These are phyloP conservation scores for Pristis pectinata DNA, from an alignment of 2,797 vertebrate species.

Conservation along the genomic window DNA sequence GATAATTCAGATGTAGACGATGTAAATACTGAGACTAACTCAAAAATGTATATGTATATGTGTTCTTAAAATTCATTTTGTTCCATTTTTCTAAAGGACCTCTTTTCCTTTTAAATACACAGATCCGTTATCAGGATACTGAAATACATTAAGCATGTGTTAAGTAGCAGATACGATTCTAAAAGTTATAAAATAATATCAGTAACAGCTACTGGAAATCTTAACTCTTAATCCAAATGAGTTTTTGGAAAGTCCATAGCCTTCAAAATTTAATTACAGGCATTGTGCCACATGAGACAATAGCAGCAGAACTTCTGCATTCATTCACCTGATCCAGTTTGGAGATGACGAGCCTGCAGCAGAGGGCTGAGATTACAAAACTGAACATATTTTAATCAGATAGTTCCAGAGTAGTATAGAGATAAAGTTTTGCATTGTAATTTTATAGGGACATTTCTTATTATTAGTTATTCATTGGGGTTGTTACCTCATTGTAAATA, in stretches of 20 bases:
- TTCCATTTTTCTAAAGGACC: neutral
- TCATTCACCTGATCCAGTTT: neutral
- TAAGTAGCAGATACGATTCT: neutral
- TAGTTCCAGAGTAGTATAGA: neutral
- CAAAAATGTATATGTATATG: neutral
- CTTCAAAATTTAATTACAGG: conserved; percentile 1
- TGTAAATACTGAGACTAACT: neutral
- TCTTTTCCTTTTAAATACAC: neutral
- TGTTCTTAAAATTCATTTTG: neutral
- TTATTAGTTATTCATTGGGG: neutral
- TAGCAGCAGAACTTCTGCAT: neutral
- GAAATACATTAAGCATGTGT: neutral
- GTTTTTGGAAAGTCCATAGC: neutral
- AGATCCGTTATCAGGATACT: neutral
- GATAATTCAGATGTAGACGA: neutral
- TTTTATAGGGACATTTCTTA: neutral
- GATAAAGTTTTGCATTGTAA: neutral
- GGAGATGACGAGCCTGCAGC: neutral
- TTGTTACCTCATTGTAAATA: neutral
- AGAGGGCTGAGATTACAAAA: neutral
- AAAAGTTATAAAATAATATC: neutral
- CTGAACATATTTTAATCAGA: neutral
- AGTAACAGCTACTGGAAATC: neutral
- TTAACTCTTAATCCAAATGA: conserved; percentile 1
- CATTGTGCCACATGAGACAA: neutral